These are phyloP conservation scores for Danaus chrysippus DNA, from an alignment of 2,888 invertebrate genomes.

Conservation along the genomic window DNA sequence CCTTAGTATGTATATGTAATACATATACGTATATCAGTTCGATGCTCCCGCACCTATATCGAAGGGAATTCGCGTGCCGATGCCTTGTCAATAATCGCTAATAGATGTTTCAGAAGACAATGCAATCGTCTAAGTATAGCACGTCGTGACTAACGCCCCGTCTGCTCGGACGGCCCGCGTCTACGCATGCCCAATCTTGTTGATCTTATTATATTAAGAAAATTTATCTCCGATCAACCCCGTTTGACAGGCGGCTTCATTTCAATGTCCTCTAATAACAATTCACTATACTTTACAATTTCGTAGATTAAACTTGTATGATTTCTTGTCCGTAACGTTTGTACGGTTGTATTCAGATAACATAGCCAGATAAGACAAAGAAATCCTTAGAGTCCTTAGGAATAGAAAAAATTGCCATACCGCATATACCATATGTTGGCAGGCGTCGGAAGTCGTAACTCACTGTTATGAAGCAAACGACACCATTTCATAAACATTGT, in stretches of 20 bases:
- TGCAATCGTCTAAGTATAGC: constrained; percentile 76
- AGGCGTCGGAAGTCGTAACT: constrained; percentile 78
- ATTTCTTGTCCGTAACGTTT: constrained; percentile 12
- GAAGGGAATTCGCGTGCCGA: constrained; percentile 74
- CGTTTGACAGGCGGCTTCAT: constrained; percentile 59
- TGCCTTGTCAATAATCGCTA: constrained; percentile 79
- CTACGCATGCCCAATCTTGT: constrained; percentile 63
- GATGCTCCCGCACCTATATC: constrained; percentile 77
- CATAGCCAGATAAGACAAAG: constrained; percentile 24
- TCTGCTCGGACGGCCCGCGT: constrained; percentile 49
- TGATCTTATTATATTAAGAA: constrained; percentile 74
- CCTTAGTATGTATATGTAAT: constrained; percentile 58
- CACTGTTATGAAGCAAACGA: constrained; percentile 78
- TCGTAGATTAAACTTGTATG: background rate
- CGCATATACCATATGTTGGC: constrained; percentile 69
- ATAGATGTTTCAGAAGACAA: constrained; percentile 79
- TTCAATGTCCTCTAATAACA: constrained; percentile 14
- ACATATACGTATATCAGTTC: constrained; percentile 77
- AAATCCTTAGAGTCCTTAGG: constrained; percentile 16
- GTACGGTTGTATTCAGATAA: constrained; percentile 15
- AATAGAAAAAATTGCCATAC: constrained; percentile 60
- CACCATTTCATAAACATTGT: constrained; percentile 80
- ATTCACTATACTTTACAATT: background rate
- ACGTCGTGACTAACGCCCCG: constrained; percentile 70
- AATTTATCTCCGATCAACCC: constrained; percentile 71